phyloP scores from a whole-genome alignment of 2,797 vertebrate genomes.

The Rhodeus uyekii region DNA sequence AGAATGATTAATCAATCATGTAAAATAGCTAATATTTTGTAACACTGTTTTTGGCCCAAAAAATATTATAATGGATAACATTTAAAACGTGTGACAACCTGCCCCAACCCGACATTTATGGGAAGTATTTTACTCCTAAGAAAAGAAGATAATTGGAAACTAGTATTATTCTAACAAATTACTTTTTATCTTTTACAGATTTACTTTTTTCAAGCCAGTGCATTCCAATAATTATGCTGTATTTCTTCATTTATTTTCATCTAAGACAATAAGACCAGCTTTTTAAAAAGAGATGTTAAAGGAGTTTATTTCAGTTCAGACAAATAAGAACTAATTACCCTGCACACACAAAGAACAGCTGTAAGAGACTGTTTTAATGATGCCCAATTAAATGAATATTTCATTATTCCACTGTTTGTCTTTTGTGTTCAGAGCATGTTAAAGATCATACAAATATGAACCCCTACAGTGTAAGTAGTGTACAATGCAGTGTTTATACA shows the following conservation, averaged over 20 bases:
- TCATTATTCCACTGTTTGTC: background rate
- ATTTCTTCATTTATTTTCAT: background rate
- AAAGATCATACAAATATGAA: background rate
- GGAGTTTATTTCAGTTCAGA: background rate
- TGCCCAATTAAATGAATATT: slow-evolving; percentile 1
- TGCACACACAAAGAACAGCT: background rate
- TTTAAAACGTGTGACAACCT: background rate
- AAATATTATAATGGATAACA: background rate
- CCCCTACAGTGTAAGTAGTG: background rate
- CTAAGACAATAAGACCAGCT: background rate
- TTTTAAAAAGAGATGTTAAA: background rate
- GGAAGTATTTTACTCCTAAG: background rate
- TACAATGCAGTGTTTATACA: background rate
- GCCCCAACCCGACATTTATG: background rate
- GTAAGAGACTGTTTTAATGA: slow-evolving; percentile 1
- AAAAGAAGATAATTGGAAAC: background rate
- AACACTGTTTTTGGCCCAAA: background rate
- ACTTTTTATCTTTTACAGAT: background rate
- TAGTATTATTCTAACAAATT: background rate
- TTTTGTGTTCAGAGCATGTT: slow-evolving; percentile 17
- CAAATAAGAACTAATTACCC: background rate
- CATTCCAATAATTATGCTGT: background rate
- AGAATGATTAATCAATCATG: background rate
- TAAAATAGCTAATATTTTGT: background rate
- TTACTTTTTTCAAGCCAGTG: background rate